Percentiles rank a stretch among this genome's conserved stretches.
Evolutionary conservation across 2,797 vertebrate species (phyloP).

Genomic region (Coracias cyanogaster): DNA sequence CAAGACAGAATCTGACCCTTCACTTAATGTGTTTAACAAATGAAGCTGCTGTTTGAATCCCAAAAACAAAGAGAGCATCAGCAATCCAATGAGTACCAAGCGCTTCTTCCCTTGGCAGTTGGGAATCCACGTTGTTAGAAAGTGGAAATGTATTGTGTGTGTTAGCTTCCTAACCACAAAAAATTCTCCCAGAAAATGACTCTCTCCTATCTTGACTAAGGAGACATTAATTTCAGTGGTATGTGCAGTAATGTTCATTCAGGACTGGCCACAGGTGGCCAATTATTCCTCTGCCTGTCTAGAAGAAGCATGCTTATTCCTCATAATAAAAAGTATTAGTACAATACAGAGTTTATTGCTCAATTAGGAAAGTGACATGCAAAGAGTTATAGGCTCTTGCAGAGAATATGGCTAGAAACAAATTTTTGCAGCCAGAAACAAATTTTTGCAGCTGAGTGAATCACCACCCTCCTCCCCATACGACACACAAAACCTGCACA

Average conservation of each 20-base stretch:
- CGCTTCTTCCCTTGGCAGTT: background rate
- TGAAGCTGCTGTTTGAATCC: background rate
- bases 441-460: background rate
- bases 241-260: background rate
- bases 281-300: conserved; percentile 32
- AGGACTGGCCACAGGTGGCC: conserved; percentile 31
- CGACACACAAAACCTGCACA: background rate
- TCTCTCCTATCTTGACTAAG: background rate
- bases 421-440: background rate
- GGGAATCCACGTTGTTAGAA: background rate
- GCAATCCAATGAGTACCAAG: background rate
- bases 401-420: background rate
- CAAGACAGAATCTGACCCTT: background rate
- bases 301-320: conserved; percentile 39
- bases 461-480: background rate
- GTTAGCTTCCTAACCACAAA: background rate
- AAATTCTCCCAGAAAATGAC: background rate
- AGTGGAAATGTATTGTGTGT: background rate
- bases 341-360: conserved; percentile 23
- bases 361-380: conserved; percentile 19
- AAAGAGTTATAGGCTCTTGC: conserved; percentile 21
- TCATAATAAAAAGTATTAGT: conserved; percentile 46
- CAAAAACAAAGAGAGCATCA: background rate
- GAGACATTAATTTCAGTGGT: conserved; percentile 14
- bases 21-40: background rate